phyloP scores from a whole-genome alignment of 2,888 invertebrate species.

The Latheticus oryzae region DNA sequence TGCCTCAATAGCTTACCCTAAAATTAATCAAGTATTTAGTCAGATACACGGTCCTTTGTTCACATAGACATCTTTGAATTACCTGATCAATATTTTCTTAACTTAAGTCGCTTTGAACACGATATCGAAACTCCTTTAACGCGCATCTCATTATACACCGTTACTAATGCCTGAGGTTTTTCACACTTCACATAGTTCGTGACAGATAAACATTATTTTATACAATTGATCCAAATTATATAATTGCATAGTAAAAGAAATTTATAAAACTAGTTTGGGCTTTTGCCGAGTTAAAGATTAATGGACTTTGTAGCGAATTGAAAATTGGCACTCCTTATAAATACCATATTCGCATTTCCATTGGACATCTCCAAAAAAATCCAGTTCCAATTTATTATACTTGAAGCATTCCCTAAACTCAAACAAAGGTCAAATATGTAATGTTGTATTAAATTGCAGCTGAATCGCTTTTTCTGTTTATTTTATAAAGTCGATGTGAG shows the following conservation, averaged over 20 bases:
- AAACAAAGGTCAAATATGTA: too few species aligned
- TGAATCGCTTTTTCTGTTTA: too few species aligned
- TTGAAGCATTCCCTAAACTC: too few species aligned
- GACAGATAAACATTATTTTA: slow-evolving; percentile 13
- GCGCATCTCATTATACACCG: slow-evolving; percentile 31
- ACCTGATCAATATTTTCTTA: slow-evolving; percentile 30
- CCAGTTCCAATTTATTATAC: too few species aligned
- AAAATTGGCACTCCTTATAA: slow-evolving; percentile 24
- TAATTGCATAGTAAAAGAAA: slow-evolving; percentile 10
- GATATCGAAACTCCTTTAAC: slow-evolving; percentile 17
- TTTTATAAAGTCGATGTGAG: too few species aligned
- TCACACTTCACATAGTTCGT: slow-evolving; percentile 22
- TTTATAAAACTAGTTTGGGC: slow-evolving; percentile 13
- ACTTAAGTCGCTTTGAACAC: slow-evolving; percentile 22
- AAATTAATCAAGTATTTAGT: slow-evolving; percentile 29
- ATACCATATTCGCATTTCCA: slow-evolving; percentile 11
- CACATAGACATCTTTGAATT: slow-evolving; percentile 19
- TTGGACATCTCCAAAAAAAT: too few species aligned
- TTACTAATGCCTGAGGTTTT: slow-evolving; percentile 27
- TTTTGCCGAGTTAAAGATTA: slow-evolving; percentile 14
- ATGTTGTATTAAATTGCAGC: too few species aligned
- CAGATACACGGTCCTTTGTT: slow-evolving; percentile 20
- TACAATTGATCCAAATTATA: slow-evolving; percentile 25
- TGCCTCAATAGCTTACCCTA: not conserved
- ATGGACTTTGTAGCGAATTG: slow-evolving; percentile 16